These are phyloP conservation scores for Tiphia femorata DNA, from an alignment of 2,888 invertebrate species.

Conservation along the genomic window DNA sequence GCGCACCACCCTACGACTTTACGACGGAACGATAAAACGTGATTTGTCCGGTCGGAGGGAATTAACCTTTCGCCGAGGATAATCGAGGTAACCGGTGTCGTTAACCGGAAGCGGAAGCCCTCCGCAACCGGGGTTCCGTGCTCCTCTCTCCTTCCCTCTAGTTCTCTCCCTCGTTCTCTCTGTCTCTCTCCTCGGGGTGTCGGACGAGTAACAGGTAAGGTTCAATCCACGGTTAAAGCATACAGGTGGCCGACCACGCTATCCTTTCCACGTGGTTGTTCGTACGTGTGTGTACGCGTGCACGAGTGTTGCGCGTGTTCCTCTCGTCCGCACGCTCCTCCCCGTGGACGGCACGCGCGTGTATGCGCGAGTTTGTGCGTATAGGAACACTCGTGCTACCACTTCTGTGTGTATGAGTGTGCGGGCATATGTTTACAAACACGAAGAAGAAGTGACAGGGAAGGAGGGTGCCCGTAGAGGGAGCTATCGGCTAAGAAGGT, in stretches of 20 bases:
- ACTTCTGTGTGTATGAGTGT: neutral
- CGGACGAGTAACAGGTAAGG: conserved; percentile 67
- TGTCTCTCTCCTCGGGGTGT: conserved; percentile 41
- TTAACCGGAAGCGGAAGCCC: conserved; percentile 55
- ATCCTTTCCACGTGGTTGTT: conserved; percentile 30
- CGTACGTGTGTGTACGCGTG: conserved; percentile 21
- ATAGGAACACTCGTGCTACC: too few relatives aligned
- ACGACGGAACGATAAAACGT: conserved; percentile 1
- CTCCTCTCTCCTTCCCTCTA: too few relatives aligned
- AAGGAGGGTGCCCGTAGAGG: conserved; percentile 2
- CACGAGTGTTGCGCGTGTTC: conserved; percentile 13
- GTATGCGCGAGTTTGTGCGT: conserved; percentile 23
- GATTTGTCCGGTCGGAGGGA: conserved; percentile 13
- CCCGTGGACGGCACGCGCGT: conserved; percentile 13
- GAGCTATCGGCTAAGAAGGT: conserved; percentile 33
- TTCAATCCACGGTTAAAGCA: conserved; percentile 66
- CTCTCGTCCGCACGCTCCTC: neutral
- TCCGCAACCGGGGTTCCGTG: conserved; percentile 45
- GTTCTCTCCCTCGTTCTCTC: too few relatives aligned
- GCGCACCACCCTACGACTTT: neutral
- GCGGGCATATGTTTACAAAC: conserved; percentile 53
- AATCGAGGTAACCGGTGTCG: conserved; percentile 44
- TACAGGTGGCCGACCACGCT: conserved; percentile 67
- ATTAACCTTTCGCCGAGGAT: conserved; percentile 39
- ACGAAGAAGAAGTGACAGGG: conserved; percentile 37